These are phyloP conservation scores for Ploceus nigricollis DNA, from an alignment of 2,113 vertebrate genomes.

Conservation along the genomic window DNA sequence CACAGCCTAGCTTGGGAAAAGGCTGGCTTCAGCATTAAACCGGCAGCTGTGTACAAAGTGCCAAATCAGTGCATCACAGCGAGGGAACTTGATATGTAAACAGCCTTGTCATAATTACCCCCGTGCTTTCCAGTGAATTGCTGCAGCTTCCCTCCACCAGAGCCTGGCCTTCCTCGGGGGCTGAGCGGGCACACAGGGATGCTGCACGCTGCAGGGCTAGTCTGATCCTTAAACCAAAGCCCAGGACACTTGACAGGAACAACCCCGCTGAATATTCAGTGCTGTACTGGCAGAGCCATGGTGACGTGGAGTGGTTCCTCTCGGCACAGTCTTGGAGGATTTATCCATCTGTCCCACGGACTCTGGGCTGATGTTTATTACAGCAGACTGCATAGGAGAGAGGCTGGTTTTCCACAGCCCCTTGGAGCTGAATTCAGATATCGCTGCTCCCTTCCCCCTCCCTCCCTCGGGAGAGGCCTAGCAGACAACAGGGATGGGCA, in stretches of 20 bases:
- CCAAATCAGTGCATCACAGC: slow-evolving; percentile 5
- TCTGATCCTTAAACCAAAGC: not conserved
- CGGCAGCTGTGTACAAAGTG: not conserved
- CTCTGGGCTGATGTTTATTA: not conserved
- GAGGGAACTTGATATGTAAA: slow-evolving; percentile 37
- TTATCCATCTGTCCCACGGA: not conserved
- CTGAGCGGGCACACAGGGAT: not conserved
- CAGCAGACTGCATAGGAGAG: not conserved
- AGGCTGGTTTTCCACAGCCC: not conserved
- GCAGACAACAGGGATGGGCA: not conserved
- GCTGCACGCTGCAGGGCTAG: not conserved
- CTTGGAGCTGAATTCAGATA: not conserved
- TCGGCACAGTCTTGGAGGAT: not conserved
- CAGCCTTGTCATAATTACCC: slow-evolving; percentile 28
- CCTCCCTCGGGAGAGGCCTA: not conserved
- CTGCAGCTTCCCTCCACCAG: not conserved
- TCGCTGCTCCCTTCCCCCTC: not conserved
- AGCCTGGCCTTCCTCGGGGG: not conserved
- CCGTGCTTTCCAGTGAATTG: not conserved
- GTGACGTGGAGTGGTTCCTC: not conserved
- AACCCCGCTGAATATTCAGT: not conserved
- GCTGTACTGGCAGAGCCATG: not conserved
- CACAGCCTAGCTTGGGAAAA: not conserved
- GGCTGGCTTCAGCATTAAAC: not conserved
- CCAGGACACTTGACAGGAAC: not conserved